Evolutionary conservation across 2,113 vertebrate species (phyloP).

Genomic region (Neopipo cinnamomea): DNA sequence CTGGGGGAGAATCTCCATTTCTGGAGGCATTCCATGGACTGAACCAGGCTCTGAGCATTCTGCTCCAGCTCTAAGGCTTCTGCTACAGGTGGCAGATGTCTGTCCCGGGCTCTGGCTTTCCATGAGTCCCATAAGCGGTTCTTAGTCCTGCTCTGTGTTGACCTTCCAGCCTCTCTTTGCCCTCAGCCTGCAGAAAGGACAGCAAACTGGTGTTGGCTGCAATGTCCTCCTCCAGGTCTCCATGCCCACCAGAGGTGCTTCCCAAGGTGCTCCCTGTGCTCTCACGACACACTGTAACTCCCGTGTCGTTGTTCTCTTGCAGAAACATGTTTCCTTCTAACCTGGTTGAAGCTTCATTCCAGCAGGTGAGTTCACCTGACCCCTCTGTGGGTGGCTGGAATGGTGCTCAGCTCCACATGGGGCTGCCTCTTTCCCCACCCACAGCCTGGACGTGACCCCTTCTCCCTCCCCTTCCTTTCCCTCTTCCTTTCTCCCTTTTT

Average conservation of each 20-base stretch:
- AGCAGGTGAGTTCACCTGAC: conserved; percentile 75
- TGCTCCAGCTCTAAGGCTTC: neutral
- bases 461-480: neutral
- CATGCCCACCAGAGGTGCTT: rapidly evolving
- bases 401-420: neutral
- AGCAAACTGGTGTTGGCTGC: neutral
- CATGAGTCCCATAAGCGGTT: rapidly evolving
- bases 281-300: neutral
- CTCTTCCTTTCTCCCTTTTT: neutral
- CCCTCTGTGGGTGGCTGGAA: rapidly evolving
- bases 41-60: neutral
- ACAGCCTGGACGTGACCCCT: neutral
- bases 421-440: neutral
- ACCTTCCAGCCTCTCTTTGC: neutral
- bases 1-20: neutral
- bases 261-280: neutral
- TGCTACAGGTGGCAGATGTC: neutral
- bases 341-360: conserved; percentile 87
- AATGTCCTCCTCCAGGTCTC: rapidly evolving
- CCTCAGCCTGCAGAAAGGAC: neutral
- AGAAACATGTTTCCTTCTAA: conserved; percentile 94
- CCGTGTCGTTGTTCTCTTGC: neutral
- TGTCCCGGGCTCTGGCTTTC: neutral
- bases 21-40: neutral
- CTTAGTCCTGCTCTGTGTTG: rapidly evolving